phyloP scores from a whole-genome alignment of 2,797 vertebrate genomes.

The Sarcoramphus papa region DNA sequence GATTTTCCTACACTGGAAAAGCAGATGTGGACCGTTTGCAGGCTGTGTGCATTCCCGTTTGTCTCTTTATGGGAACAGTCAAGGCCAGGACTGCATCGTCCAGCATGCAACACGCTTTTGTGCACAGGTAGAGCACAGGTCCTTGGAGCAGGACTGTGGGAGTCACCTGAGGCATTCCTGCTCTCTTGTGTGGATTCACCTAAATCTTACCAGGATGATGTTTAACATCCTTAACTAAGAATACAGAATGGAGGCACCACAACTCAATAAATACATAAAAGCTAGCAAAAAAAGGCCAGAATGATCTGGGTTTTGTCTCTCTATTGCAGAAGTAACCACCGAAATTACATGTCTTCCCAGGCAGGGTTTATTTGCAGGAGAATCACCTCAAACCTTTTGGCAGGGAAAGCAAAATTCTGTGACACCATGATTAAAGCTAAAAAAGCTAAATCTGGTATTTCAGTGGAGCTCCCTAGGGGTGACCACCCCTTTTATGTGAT shows the following conservation, averaged over 20 bases:
- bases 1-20: not conserved
- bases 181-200: not conserved
- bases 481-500: not conserved
- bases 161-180: not conserved
- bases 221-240: not conserved
- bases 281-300: rapidly evolving
- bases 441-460: not conserved
- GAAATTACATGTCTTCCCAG: not conserved
- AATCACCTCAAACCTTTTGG: not conserved
- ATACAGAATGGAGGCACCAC: not conserved
- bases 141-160: not conserved
- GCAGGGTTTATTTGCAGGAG: not conserved
- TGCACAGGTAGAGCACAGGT: not conserved
- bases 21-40: not conserved
- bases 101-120: not conserved
- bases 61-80: not conserved
- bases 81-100: not conserved
- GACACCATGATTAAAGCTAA: not conserved
- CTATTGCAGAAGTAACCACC: not conserved
- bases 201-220: not conserved
- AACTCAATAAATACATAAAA: not conserved
- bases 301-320: not conserved
- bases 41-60: not conserved
- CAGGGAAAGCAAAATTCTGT: not conserved
- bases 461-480: rapidly evolving